phyloP scores from a whole-genome alignment of 2,888 invertebrate genomes.

The Barypeithes pellucidus region DNA sequence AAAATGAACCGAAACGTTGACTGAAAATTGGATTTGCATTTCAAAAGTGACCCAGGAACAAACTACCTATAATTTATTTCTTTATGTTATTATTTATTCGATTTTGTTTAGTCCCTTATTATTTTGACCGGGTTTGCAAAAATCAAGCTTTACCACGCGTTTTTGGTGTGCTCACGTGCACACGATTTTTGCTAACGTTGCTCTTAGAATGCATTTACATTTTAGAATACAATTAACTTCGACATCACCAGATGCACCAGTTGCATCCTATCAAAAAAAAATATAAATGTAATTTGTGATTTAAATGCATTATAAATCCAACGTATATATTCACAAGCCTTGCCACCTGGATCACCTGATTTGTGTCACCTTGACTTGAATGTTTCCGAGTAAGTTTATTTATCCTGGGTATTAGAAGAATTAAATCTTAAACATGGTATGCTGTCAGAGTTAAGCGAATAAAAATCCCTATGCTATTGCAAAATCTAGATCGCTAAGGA shows the following conservation, averaged over 20 bases:
- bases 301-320: conserved; percentile 4
- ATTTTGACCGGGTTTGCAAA: conserved; percentile 7
- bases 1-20: too few species aligned
- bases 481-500: too few species aligned
- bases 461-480: too few species aligned
- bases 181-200: conserved; percentile 10
- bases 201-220: conserved; percentile 8
- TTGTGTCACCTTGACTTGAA: conserved; percentile 15
- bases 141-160: conserved; percentile 25
- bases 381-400: conserved; percentile 11
- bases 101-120: neutral
- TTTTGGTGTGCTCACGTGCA: conserved; percentile 21
- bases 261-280: conserved; percentile 55
- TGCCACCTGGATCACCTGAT: conserved; percentile 32
- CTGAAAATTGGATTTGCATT: too few species aligned
- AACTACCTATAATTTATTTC: neutral
- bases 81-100: neutral
- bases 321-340: conserved; percentile 25
- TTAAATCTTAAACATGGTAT: too few species aligned
- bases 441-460: too few species aligned
- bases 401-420: neutral
- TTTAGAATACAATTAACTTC: neutral
- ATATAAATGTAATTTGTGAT: conserved; percentile 62
- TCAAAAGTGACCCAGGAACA: too few species aligned
- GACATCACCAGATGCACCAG: too few species aligned